phyloP scores from a whole-genome alignment of 2,888 invertebrate genomes.

The Hermaeophaga mercurialis region DNA sequence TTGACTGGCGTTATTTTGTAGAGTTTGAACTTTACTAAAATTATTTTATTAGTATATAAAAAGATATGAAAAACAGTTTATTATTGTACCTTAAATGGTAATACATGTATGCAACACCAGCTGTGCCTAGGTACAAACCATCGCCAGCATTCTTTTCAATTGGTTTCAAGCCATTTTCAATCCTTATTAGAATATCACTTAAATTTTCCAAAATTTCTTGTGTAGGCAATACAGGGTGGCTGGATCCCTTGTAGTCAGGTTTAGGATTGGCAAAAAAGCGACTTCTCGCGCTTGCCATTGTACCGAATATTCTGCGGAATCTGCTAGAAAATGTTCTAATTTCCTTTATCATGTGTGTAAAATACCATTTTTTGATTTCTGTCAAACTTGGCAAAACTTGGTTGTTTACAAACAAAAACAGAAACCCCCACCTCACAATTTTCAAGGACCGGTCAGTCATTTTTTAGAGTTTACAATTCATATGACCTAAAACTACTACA shows the following conservation, averaged over 20 bases:
- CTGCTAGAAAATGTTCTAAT: slow-evolving; percentile 16
- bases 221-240: slow-evolving; percentile 32
- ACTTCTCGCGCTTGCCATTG: slow-evolving; percentile 20
- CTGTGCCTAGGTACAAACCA: slow-evolving; percentile 72
- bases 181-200: slow-evolving; percentile 43
- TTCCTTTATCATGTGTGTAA: slow-evolving; percentile 10
- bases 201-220: slow-evolving; percentile 29
- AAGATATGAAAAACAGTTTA: not conserved
- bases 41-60: not conserved
- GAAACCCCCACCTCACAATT: too few relatives aligned
- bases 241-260: slow-evolving; percentile 37
- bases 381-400: not conserved
- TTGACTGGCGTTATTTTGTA: slow-evolving; percentile 44
- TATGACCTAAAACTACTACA: too few relatives aligned
- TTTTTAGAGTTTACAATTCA: too few relatives aligned
- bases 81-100: slow-evolving; percentile 62
- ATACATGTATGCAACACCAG: slow-evolving; percentile 78
- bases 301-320: slow-evolving; percentile 24
- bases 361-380: not conserved
- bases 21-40: slow-evolving; percentile 59
- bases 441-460: too few relatives aligned
- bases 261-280: slow-evolving; percentile 44
- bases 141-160: slow-evolving; percentile 58
- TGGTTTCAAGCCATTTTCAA: slow-evolving; percentile 48
- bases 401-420: slow-evolving; percentile 22